A percentile compares a stretch with the other conserved stretches of the same genome.
Evolutionary conservation across 1,140 invertebrate genomes (phyloP).

Genomic region (Leguminivora glycinivorella): DNA sequence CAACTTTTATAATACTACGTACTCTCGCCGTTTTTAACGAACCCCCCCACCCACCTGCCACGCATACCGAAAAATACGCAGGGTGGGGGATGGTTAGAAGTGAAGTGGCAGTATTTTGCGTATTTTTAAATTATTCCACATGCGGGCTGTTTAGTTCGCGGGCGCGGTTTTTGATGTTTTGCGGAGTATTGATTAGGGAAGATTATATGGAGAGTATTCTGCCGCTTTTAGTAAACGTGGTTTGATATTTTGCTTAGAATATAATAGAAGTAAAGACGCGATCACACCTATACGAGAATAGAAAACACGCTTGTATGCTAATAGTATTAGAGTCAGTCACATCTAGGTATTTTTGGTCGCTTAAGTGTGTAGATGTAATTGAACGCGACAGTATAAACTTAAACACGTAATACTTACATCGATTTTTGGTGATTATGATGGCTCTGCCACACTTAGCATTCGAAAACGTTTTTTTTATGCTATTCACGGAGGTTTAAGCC

Average conservation of each 20-base stretch:
- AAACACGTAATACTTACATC: too few relatives aligned
- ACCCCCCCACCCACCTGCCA: slow-evolving; percentile 69
- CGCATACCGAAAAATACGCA: slow-evolving; percentile 50
- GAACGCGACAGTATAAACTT: too few relatives aligned
- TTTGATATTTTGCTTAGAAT: slow-evolving; percentile 13
- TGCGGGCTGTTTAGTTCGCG: slow-evolving; percentile 45
- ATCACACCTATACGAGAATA: too few relatives aligned
- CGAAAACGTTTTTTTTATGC: too few relatives aligned
- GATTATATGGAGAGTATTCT: not conserved
- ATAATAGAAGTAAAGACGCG: too few relatives aligned
- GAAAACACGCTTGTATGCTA: too few relatives aligned
- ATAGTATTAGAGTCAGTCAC: too few relatives aligned
- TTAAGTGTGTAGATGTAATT: too few relatives aligned
- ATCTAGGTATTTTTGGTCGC: too few relatives aligned
- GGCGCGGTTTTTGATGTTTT: slow-evolving; percentile 33
- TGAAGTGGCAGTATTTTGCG: slow-evolving; percentile 44
- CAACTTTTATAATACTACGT: slow-evolving; percentile 78
- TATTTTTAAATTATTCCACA: slow-evolving; percentile 72
- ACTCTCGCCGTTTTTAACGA: slow-evolving; percentile 73
- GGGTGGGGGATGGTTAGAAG: slow-evolving; percentile 52
- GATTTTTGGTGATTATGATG: too few relatives aligned
- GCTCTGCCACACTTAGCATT: too few relatives aligned
- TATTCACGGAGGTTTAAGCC: too few relatives aligned
- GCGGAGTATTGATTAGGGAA: not conserved
- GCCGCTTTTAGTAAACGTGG: not conserved